Percentiles rank a stretch among this genome's conserved stretches.
Evolutionary conservation across 2,888 invertebrate genomes (phyloP).

Genomic region (Neoaliturus tenellus): DNA sequence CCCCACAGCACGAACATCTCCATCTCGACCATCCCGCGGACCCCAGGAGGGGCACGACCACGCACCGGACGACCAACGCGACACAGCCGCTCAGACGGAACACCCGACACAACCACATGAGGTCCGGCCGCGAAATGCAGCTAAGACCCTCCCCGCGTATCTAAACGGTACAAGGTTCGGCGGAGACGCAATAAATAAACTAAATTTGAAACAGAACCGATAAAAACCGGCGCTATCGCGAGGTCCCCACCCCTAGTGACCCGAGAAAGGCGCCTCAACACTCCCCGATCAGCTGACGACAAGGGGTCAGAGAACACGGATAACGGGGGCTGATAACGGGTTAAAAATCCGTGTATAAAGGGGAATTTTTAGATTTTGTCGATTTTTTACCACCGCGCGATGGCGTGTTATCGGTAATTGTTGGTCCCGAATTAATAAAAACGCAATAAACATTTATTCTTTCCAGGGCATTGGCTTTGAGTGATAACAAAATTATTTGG

Average conservation of each 20-base stretch:
- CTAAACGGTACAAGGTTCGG: slow-evolving; percentile 4
- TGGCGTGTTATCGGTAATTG: no score
- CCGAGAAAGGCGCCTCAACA: not conserved
- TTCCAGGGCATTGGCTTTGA: no score
- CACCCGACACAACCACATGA: not conserved
- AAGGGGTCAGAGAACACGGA: not conserved
- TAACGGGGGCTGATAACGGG: no score
- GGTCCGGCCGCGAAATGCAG: not conserved
- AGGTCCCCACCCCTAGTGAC: not conserved
- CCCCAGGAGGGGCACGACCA: no score
- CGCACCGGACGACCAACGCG: not conserved
- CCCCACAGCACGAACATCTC: not conserved
- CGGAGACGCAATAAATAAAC: not conserved
- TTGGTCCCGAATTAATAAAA: no score
- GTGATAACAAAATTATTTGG: no score
- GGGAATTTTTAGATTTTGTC: no score
- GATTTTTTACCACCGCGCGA: no score
- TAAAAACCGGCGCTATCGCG: not conserved
- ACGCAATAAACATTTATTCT: no score
- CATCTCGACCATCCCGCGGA: slow-evolving; percentile 12
- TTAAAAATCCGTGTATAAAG: no score
- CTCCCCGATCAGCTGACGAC: not conserved
- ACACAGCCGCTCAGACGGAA: not conserved
- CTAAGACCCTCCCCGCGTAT: not conserved
- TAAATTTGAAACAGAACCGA: not conserved